Percentiles rank a stretch among this genome's conserved stretches.
Conservation (phyloP, 2,113 vertebrate species). For the Cnemophilus loriae region DNA sequence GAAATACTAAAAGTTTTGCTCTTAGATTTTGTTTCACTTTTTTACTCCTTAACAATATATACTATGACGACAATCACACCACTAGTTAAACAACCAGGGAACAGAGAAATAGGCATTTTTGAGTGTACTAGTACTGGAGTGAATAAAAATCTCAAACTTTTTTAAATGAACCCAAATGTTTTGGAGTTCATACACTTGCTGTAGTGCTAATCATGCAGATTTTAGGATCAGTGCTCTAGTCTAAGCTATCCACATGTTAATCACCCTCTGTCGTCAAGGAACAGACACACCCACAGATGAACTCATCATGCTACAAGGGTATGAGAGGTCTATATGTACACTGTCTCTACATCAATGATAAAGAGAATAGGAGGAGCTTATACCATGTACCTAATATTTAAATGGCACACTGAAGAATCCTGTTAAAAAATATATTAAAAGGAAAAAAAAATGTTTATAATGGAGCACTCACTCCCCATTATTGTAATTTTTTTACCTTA, state of each 20-base stretch:
- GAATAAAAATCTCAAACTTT: background rate
- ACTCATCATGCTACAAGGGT: background rate
- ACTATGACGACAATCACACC: rapidly evolving
- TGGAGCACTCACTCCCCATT: background rate
- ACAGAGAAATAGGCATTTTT: background rate
- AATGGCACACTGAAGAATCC: background rate
- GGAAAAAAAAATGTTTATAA: background rate
- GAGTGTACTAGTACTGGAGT: background rate
- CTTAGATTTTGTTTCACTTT: background rate
- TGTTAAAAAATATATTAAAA: too few relatives aligned
- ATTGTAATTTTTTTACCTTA: background rate
- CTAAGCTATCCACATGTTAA: background rate
- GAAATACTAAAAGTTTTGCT: background rate
- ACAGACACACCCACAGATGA: background rate
- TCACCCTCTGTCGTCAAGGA: background rate
- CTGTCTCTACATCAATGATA: background rate
- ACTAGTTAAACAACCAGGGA: background rate
- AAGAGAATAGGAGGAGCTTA: background rate
- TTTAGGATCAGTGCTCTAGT: background rate
- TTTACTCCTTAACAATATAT: background rate
- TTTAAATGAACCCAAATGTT: background rate
- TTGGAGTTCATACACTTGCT: background rate
- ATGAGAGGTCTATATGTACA: background rate
- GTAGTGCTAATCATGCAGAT: background rate
- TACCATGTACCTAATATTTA: background rate